A percentile compares a stretch with the other conserved stretches of the same genome.
phyloP scores from a whole-genome alignment of 2,113 vertebrate species.

The Macquaria australasica region DNA sequence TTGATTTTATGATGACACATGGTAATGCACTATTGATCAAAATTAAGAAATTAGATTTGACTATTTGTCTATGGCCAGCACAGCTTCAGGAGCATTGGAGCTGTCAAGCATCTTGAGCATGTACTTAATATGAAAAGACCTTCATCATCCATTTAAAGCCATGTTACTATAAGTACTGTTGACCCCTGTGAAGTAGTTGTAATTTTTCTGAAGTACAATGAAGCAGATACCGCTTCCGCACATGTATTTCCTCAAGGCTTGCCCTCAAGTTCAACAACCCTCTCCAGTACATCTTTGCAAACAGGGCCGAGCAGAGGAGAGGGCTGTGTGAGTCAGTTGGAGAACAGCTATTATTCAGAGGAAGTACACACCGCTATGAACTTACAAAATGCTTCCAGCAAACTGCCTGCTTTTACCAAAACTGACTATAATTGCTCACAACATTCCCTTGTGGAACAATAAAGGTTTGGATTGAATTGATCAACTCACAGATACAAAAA shows the following conservation, averaged over 20 bases:
- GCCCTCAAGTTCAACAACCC: conserved; percentile 49
- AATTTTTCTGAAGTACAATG: conserved; percentile 37
- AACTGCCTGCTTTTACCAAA: conserved; percentile 22
- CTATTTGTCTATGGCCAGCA: background rate
- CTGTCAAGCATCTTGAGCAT: background rate
- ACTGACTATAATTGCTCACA: conserved; percentile 8
- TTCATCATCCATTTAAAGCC: conserved; percentile 43
- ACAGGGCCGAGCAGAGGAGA: conserved; percentile 23
- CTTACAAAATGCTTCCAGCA: conserved; percentile 21
- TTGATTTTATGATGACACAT: background rate
- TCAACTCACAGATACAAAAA: background rate
- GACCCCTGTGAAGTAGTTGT: conserved; percentile 33
- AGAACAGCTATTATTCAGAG: conserved; percentile 2
- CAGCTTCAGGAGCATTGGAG: background rate
- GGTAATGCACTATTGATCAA: background rate
- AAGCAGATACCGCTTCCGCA: conserved; percentile 12
- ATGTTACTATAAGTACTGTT: conserved; percentile 28
- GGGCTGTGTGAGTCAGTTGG: conserved; percentile 42
- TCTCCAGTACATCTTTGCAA: conserved; percentile 43
- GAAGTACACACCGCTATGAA: conserved; percentile 1
- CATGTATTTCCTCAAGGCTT: conserved; percentile 48
- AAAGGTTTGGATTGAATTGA: background rate
- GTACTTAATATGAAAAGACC: conserved; percentile 32
- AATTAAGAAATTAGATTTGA: background rate
- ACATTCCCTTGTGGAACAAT: background rate